These are phyloP conservation scores for Gulo gulo DNA, from an alignment of 2,113 vertebrate species.

Conservation along the genomic window DNA sequence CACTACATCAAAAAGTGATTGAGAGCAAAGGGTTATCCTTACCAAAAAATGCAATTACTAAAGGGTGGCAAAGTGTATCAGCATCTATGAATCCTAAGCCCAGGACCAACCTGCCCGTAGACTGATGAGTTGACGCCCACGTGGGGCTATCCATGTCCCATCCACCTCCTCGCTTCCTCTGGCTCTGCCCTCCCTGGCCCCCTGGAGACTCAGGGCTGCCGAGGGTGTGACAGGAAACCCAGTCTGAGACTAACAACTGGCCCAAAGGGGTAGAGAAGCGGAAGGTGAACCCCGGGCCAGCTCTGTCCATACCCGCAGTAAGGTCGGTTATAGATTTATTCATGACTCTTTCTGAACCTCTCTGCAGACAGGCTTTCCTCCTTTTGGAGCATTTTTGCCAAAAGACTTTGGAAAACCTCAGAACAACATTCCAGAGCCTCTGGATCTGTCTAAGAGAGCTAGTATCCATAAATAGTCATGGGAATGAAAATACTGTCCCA, in stretches of 20 bases:
- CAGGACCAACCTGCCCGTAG: background rate
- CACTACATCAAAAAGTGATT: background rate
- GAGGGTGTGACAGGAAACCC: background rate
- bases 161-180: too few relatives aligned
- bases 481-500: background rate
- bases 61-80: background rate
- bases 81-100: too few relatives aligned
- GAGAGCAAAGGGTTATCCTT: background rate
- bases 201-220: background rate
- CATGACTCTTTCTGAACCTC: background rate
- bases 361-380: background rate
- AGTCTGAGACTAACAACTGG: background rate
- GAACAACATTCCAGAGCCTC: background rate
- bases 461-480: background rate
- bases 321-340: background rate
- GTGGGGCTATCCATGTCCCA: fast-evolving
- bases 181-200: background rate
- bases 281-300: background rate
- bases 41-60: background rate
- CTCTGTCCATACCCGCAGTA: background rate
- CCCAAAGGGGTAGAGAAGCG: background rate
- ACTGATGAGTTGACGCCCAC: background rate
- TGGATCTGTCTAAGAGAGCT: background rate
- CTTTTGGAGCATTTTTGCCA: background rate
- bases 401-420: background rate